Conservation (phyloP, 1,140 invertebrate species). For the Brachionus angularis region DNA sequence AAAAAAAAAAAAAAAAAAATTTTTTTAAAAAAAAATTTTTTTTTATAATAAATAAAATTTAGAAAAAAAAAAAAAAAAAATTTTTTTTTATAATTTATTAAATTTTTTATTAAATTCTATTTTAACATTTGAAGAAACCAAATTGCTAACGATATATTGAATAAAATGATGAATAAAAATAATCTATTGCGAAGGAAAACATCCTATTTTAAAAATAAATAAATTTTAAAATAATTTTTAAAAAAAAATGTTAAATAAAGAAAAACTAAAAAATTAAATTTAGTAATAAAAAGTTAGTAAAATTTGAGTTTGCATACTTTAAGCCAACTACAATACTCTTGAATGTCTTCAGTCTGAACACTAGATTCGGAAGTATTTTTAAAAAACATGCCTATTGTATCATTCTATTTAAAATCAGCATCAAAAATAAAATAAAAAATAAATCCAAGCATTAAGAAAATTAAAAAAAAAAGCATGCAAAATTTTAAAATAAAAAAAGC, state of each 20-base stretch:
- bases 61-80: no score
- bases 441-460: background rate
- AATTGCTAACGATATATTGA: conserved; percentile 42
- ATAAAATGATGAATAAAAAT: conserved; percentile 39
- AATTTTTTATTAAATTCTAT: background rate
- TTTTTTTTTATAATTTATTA: no score
- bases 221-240: background rate
- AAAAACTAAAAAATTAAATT: background rate
- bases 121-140: conserved; percentile 44
- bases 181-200: conserved; percentile 35
- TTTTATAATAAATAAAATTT: no score
- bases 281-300: background rate
- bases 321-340: background rate
- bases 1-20: no score
- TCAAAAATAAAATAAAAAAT: background rate
- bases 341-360: conserved; percentile 40
- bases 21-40: no score
- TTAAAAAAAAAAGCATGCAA: background rate
- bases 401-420: background rate
- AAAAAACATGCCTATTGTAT: conserved; percentile 42
- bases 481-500: background rate
- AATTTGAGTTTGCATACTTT: background rate
- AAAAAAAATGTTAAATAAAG: background rate
- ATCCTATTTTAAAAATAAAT: conserved; percentile 7
- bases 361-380: conserved; percentile 26